Evolutionary conservation across 2,888 invertebrate genomes (phyloP), one percentile per base, ranked within the genome.

Genomic region (Colletes collaris): DNA sequence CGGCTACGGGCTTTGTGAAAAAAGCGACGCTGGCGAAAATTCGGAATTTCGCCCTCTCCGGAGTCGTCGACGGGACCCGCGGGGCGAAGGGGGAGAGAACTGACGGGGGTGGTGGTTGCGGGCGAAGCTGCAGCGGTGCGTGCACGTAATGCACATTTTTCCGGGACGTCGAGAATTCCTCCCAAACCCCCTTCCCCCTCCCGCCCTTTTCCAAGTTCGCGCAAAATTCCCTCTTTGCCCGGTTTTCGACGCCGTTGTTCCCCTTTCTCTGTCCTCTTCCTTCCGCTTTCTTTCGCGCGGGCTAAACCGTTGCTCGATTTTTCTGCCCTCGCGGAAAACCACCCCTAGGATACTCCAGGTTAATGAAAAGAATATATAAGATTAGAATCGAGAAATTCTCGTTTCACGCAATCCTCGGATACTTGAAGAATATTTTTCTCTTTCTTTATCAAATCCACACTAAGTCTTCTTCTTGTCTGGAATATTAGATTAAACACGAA

Each of bases 61-160:
- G 3, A 81, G 81, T 79, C 71, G 75, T 64, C 79, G 66, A 44
- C 66, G 58, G 11, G 68, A 40, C 72, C 46, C 0, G 44, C 4
- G 44, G 8, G 44, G 44, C 8, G 8, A 2, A 8, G 8, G 2
- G 8, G 44, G 8, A 19, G 27, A n/a, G 13, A 13, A 1, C 46
- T 3, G 50, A 4, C 6, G 27, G 44, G 35, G 4, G 1, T 16
- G 11, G 40, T 40, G 58, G 13, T 49, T 65, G 63, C 67, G 37
- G 63, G 49, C 53, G 76, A 70, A 73, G 73, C 69, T 76, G 80
- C 81, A 80, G 69, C 50, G 76, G 69, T 79, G 80, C 81, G 81
- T 80, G 76, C 72, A 59, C 62, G 80, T 73, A 80, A 80, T 80
- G 76, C 81, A 65, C 81, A 53, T 69, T 82, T 82, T 82, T 80